A percentile compares a stretch with the other conserved stretches of the same genome.
Conservation (phyloP, 1,140 invertebrate species). For the Ceratina calcarata region DNA sequence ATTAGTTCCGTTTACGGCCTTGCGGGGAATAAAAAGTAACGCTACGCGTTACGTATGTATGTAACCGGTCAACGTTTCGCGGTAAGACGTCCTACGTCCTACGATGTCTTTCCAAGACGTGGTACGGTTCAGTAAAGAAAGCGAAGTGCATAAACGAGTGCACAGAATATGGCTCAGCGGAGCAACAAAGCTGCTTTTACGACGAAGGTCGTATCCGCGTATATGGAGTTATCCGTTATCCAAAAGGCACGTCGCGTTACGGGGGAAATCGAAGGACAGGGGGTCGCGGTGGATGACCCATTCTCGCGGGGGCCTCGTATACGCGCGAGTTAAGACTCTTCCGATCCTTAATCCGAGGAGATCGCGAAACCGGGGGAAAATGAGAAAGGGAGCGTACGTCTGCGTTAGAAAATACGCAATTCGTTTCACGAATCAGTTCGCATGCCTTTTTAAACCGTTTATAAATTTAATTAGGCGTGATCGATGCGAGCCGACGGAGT, state of each 20-base stretch:
- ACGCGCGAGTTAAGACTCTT: slow-evolving; percentile 44
- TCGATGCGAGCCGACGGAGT: slow-evolving; percentile 55
- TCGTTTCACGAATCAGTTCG: slow-evolving; percentile 48
- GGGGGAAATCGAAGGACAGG: slow-evolving; percentile 48
- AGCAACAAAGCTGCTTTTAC: slow-evolving; percentile 58
- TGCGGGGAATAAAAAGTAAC: slow-evolving; percentile 57
- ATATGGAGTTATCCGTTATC: slow-evolving; percentile 39
- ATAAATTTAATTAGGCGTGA: slow-evolving; percentile 68
- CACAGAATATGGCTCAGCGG: slow-evolving; percentile 27
- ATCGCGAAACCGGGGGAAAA: not conserved
- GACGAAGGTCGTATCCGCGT: slow-evolving; percentile 48
- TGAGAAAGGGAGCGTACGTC: not conserved
- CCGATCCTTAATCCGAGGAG: slow-evolving; percentile 47
- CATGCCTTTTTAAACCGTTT: slow-evolving; percentile 36
- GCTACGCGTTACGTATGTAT: slow-evolving; percentile 18
- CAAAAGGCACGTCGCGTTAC: slow-evolving; percentile 31
- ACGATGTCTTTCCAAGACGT: not conserved
- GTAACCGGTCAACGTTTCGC: not conserved
- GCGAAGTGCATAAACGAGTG: slow-evolving; percentile 15
- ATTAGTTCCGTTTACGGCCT: slow-evolving; percentile 56
- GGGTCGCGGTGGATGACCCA: not conserved
- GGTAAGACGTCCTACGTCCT: not conserved
- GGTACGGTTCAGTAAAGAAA: not conserved
- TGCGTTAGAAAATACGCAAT: no score
- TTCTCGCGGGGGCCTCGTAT: slow-evolving; percentile 10